These are phyloP conservation scores for Nowickia ferox DNA, from an alignment of 2,888 invertebrate species.

Conservation along the genomic window DNA sequence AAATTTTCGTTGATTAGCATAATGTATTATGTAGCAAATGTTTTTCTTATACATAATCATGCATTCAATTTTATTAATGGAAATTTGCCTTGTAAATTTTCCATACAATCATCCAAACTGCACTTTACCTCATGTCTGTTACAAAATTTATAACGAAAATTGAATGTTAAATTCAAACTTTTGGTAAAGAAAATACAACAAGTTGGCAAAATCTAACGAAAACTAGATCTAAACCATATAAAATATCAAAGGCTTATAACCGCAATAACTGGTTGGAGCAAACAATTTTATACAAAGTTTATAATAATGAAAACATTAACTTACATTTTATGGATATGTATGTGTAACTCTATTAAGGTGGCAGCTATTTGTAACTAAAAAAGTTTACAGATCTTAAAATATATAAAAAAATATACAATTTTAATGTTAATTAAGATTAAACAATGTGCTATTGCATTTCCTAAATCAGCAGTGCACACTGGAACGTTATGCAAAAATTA, in stretches of 20 bases:
- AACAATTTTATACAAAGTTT: slow-evolving; percentile 7
- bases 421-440: too few species aligned
- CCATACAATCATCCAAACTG: not conserved
- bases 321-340: slow-evolving; percentile 27
- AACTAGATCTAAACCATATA: slow-evolving; percentile 33
- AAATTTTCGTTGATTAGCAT: not conserved
- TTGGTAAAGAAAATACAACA: not conserved
- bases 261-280: slow-evolving; percentile 16
- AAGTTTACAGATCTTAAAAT: too few species aligned
- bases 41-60: not conserved
- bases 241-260: slow-evolving; percentile 61
- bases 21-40: not conserved
- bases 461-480: too few species aligned
- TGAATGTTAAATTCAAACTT: not conserved
- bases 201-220: not conserved
- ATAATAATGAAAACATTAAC: slow-evolving; percentile 47
- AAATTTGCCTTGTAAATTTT: not conserved
- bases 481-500: too few species aligned
- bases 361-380: not conserved
- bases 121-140: not conserved
- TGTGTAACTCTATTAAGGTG: slow-evolving; percentile 32
- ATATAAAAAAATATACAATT: too few species aligned
- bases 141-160: not conserved
- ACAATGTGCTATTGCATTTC: too few species aligned
- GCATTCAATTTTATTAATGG: not conserved